phyloP scores from a whole-genome alignment of 1,140 invertebrate species.

The Pseudomyrmex cubaensis region DNA sequence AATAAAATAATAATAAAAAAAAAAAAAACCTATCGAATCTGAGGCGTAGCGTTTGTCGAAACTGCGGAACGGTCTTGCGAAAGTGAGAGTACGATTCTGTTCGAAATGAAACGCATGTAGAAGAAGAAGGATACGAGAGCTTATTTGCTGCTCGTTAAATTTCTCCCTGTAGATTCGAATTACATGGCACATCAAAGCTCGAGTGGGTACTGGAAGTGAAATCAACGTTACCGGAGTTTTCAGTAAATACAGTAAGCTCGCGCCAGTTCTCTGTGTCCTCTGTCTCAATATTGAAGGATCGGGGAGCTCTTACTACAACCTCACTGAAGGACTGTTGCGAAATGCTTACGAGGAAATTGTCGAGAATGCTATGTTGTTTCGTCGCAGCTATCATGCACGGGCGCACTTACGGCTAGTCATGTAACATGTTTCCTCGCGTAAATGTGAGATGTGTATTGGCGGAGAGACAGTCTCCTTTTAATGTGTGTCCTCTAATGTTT shows the following conservation, averaged over 20 bases:
- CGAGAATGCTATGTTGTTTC: conserved; percentile 31
- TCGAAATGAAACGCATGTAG: neutral
- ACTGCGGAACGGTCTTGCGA: neutral
- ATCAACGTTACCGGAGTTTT: conserved; percentile 31
- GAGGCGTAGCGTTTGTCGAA: neutral
- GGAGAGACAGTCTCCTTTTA: neutral
- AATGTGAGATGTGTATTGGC: neutral
- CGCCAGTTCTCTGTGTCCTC: neutral
- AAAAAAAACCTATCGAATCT: too few relatives aligned
- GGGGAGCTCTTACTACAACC: neutral
- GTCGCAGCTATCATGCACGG: neutral
- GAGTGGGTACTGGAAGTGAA: conserved; percentile 4
- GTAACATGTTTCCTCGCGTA: neutral
- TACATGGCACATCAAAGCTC: neutral
- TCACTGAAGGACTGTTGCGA: conserved; percentile 26
- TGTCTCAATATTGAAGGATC: conserved; percentile 60
- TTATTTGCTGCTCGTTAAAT: conserved; percentile 41
- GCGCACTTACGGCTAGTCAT: neutral
- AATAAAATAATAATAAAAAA: too few relatives aligned
- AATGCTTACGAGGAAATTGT: conserved; percentile 28
- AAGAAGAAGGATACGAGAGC: neutral
- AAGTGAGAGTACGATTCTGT: neutral
- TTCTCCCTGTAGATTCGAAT: conserved; percentile 15
- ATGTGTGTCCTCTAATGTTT: neutral
- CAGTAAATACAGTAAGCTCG: conserved; percentile 6